phyloP scores from a whole-genome alignment of 2,797 vertebrate species.

The Podarcis siculus region DNA sequence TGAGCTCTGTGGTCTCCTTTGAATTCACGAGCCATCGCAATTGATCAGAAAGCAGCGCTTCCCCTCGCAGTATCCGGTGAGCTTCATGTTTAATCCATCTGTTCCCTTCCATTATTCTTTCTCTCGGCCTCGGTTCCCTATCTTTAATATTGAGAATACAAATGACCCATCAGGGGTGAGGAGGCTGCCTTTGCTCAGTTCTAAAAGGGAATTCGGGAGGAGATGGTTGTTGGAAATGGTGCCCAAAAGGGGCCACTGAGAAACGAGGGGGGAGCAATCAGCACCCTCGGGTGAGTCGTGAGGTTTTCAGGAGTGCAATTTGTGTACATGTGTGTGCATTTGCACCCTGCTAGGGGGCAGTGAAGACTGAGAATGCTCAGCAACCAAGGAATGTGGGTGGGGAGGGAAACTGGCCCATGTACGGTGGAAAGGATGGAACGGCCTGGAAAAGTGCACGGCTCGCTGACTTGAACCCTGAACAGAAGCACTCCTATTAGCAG shows the following conservation, averaged over 20 bases:
- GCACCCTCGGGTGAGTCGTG: too few species aligned
- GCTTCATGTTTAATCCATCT: not conserved
- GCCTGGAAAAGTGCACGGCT: too few species aligned
- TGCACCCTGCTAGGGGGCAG: too few species aligned
- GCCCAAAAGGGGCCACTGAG: not conserved
- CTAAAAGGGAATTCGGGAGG: not conserved
- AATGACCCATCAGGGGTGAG: not conserved
- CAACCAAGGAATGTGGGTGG: not conserved
- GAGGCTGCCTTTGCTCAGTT: not conserved
- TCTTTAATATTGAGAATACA: not conserved
- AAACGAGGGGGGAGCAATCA: not conserved
- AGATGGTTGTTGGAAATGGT: not conserved
- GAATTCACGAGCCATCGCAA: not conserved
- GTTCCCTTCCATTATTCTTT: not conserved
- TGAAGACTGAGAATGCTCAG: not conserved
- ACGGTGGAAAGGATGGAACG: too few species aligned
- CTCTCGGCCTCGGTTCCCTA: not conserved
- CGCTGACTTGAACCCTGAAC: too few species aligned
- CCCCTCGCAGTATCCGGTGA: not conserved
- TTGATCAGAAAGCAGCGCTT: slow-evolving; percentile 15
- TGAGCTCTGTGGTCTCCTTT: rapidly evolving
- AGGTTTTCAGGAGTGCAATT: not conserved
- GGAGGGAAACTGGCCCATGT: not conserved
- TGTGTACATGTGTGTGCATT: too few species aligned
- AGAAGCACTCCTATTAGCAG: too few species aligned